Evolutionary conservation across 2,888 invertebrate genomes (phyloP), one percentile per base, ranked within the genome.

Genomic region (Pocota personata): DNA sequence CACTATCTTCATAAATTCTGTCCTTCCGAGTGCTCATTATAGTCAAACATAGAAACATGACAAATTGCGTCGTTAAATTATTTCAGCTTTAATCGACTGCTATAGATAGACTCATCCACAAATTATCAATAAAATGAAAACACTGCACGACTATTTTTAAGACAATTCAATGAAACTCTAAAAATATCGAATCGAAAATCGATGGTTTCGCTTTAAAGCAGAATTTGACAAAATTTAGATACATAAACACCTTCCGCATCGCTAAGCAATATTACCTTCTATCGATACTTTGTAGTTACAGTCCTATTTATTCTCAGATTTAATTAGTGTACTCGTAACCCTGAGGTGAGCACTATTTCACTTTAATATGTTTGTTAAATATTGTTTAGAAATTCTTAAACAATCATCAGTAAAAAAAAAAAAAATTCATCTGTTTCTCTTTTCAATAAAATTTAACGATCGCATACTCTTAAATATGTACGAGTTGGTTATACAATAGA

Each of bases 381-480:
- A 24, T 24, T 24, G 2, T 24, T 24, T 24, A n/a, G n/a, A n/a
- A n/a, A n/a, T n/a, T n/a, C n/a, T n/a, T n/a, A n/a, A n/a, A n/a
- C n/a, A 35, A 35, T 35, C 35, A 12, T 1, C 35, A 12, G 10
- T 24, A 24, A 2, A 24, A 35, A 2, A 6, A 6, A 8, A 8
- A 32, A 32, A 43, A 43, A 16, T 60, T 40, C 43, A 43, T 62
- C 24, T 57, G 24, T 43, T 60, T 40, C 8, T 19, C 14, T 40
- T 14, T 35, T n/a, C 16, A 62, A 58, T 71, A 30, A 71, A 71
- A 32, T 43, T 71, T 71, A 32, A 71, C 21, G 57, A 71, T 19
- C 32, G 27, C 69, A 30, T 55, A 40, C 46, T 19, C 55, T 40
- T 46, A 32, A 27, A 46, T 46, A 37, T 19, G 5, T 21, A 37